Percentiles rank a stretch among this genome's conserved stretches.
Conservation (phyloP, 2,797 vertebrate species). For the Smutsia gigantea region DNA sequence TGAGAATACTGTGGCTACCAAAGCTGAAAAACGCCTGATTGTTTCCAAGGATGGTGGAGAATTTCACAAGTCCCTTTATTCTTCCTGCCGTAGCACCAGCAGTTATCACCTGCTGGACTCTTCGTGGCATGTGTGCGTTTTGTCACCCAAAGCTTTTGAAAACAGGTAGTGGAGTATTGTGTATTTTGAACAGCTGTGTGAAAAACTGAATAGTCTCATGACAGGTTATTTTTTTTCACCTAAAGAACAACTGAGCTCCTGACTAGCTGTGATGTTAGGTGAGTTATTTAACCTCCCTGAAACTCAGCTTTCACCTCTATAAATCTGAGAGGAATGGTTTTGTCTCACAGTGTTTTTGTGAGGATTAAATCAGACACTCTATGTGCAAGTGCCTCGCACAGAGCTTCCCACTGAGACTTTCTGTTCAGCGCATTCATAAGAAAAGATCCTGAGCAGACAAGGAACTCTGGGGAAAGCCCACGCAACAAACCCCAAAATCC, state of each 20-base stretch:
- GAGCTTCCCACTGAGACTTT: neutral
- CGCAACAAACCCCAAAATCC: neutral
- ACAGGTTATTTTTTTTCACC: neutral
- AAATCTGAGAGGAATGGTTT: neutral
- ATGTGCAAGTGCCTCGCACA: neutral
- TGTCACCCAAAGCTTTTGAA: neutral
- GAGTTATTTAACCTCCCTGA: constrained; percentile 38
- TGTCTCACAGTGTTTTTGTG: neutral
- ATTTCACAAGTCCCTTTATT: constrained; percentile 14
- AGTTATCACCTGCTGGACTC: constrained; percentile 62
- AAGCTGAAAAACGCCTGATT: neutral
- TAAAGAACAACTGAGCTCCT: neutral
- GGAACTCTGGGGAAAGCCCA: accelerated
- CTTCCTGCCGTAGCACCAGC: constrained; percentile 27
- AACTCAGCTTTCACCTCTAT: neutral
- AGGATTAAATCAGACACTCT: neutral
- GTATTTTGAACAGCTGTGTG: neutral
- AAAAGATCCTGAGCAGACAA: neutral
- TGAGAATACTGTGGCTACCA: neutral
- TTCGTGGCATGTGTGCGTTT: neutral
- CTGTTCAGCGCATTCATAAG: neutral
- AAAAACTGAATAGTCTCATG: constrained; percentile 25
- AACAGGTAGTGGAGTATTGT: neutral
- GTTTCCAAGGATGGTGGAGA: neutral
- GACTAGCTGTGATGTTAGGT: constrained; percentile 12